Percentiles rank a stretch among this genome's conserved stretches.
Evolutionary conservation across 2,888 invertebrate genomes (phyloP).

Genomic region (Heliconius erato): DNA sequence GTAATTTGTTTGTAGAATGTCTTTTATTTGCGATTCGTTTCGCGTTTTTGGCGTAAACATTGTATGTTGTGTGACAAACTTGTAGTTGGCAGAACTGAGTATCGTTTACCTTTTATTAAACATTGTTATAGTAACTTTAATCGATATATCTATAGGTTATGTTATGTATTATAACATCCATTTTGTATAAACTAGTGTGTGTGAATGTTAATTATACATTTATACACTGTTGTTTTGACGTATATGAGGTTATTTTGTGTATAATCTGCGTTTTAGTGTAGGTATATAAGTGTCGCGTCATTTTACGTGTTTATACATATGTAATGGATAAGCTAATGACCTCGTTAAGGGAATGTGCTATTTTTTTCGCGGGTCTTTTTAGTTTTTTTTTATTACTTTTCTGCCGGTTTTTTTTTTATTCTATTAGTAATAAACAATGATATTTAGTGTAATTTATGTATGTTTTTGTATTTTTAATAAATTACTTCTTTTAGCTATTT

Average conservation of each 20-base stretch:
- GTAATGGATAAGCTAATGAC: slow-evolving; percentile 18
- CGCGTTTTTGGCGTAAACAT: slow-evolving; percentile 2
- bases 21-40: neutral
- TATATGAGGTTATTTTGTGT: slow-evolving; percentile 39
- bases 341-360: neutral
- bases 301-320: slow-evolving; percentile 7
- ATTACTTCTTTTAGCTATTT: too few species aligned
- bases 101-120: slow-evolving; percentile 61
- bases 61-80: slow-evolving; percentile 37
- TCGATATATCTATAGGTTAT: slow-evolving; percentile 53
- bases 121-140: slow-evolving; percentile 50
- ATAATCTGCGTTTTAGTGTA: slow-evolving; percentile 14
- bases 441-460: too few species aligned
- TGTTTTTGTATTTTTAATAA: too few species aligned
- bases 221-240: slow-evolving; percentile 55
- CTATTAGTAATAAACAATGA: too few species aligned
- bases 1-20: neutral
- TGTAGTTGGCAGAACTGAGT: slow-evolving; percentile 2
- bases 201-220: slow-evolving; percentile 55
- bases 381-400: neutral
- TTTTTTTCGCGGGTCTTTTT: neutral
- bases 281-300: slow-evolving; percentile 10
- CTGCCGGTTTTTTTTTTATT: too few species aligned
- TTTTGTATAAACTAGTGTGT: slow-evolving; percentile 55
- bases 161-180: slow-evolving; percentile 52